Evolutionary conservation across 2,888 invertebrate species (phyloP).

Genomic region (Ditylenchus weischeri): DNA sequence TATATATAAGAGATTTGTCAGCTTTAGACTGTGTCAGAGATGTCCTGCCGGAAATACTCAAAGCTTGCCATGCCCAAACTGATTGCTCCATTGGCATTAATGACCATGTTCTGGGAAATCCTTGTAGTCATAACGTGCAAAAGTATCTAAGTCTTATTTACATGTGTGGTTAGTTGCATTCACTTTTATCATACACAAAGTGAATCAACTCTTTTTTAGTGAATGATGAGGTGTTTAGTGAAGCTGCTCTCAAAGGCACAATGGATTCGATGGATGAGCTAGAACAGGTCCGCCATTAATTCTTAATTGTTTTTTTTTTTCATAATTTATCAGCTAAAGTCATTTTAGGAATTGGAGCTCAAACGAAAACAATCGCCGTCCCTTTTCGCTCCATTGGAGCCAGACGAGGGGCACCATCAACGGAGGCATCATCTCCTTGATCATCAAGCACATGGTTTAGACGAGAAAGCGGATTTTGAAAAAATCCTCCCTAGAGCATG

Average conservation of each 20-base stretch:
- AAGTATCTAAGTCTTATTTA: conserved; percentile 61
- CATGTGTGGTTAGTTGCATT: conserved; percentile 59
- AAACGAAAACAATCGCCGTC: too few relatives aligned
- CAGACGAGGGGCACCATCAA: too few relatives aligned
- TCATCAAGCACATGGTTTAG: too few relatives aligned
- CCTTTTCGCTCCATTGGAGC: too few relatives aligned
- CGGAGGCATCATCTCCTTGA: too few relatives aligned
- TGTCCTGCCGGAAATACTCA: conserved; percentile 52
- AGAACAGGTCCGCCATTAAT: conserved; percentile 27
- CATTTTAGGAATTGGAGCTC: too few relatives aligned
- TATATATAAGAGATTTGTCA: neutral
- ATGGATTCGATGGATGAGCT: conserved; percentile 39
- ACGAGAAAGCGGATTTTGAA: too few relatives aligned
- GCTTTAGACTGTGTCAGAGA: conserved; percentile 50
- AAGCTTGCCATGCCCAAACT: conserved; percentile 60
- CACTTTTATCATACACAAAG: neutral
- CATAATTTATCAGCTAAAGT: too few relatives aligned
- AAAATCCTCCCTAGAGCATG: conserved; percentile 3
- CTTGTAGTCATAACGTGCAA: conserved; percentile 58
- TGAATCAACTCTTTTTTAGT: conserved; percentile 36
- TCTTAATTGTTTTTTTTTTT: too few relatives aligned
- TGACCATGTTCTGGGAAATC: conserved; percentile 59
- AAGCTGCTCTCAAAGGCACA: conserved; percentile 53
- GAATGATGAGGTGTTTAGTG: conserved; percentile 56
- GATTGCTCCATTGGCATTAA: conserved; percentile 59